Conservation (phyloP, 2,888 invertebrate genomes). For the Morinoia aosen region DNA sequence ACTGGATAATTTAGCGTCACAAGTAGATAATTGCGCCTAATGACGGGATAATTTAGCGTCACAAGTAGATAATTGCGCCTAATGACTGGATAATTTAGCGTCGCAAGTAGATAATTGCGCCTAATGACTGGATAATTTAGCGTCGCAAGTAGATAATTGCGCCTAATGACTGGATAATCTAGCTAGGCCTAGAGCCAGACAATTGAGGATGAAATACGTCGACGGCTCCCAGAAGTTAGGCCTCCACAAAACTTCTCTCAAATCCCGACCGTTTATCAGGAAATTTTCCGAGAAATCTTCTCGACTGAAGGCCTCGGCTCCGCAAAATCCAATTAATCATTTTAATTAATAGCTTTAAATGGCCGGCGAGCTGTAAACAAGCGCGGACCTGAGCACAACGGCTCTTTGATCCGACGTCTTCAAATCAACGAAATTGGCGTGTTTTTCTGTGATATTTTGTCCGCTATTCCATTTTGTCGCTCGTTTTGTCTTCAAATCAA, state of each 20-base stretch:
- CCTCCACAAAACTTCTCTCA: neutral
- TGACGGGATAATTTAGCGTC: no score
- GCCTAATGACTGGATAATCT: neutral
- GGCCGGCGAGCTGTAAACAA: neutral
- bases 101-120: neutral
- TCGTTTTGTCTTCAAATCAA: no score
- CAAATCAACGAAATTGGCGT: no score
- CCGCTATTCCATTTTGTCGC: no score
- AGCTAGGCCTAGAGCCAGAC: no score
- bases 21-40: no score
- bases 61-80: neutral
- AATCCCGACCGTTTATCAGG: neutral
- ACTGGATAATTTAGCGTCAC: no score
- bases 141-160: neutral
- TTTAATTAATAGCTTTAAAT: neutral
- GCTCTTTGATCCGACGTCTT: no score
- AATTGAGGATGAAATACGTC: no score
- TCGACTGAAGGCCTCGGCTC: neutral
- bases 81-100: neutral
- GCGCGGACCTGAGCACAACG: neutral
- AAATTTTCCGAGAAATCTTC: neutral
- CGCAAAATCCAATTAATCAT: neutral
- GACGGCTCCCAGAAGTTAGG: neutral
- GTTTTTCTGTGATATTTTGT: no score
- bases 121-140: neutral